Base-by-base conservation (phyloP, 2,113 vertebrate species). In the Hippocampus barbouri region DNA sequence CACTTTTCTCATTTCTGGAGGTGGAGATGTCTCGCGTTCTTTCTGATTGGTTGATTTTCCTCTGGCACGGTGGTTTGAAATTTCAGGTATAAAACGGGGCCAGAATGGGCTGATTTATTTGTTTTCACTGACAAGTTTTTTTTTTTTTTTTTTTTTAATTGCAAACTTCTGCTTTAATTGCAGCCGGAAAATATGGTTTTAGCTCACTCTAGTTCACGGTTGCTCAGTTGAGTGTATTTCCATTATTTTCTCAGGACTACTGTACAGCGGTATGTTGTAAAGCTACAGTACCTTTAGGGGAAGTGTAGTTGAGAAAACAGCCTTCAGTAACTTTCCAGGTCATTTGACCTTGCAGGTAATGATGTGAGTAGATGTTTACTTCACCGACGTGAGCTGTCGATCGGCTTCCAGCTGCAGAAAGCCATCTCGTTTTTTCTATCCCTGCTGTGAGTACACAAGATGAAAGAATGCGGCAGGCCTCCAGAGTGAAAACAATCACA, bases 371-470 rank as follows among this genome's bases (percentile, higher is more conserved):
- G 57, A 47, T 74, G 63, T 79, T 85, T 89, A 86, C 83, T 78
- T 87, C 82, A 74, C 47, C 80, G 80, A 86, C 85, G 71, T 79
- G 81, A 40, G 57, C 64, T 75, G 70, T 79, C 8, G 59, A 80
- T 64, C 71, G n/a, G 62, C 76, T 84, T 83, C 72, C 71, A 72
- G 56, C 68, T 83, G 68, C 10, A 60, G 40, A 82, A 80, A 74
- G 71, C 70, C 60, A 78, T 77, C 56, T 21, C 1, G 21, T 15
- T 23, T 65, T 21, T 65, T 65, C 20, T 23, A 21, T 21, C 12
- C 45, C 66, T 34, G 49, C 14, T 21, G 49, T 6, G 67, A 27
- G 10, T n/a, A 21, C 20, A 23, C 67, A 34, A 76, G 57, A 70
- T 79, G 27, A 81, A 70, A 76, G 27, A 20, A 25, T 61, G 54